Evolutionary conservation across 2,888 invertebrate species (phyloP).

Genomic region (Dascillus cervinus): DNA sequence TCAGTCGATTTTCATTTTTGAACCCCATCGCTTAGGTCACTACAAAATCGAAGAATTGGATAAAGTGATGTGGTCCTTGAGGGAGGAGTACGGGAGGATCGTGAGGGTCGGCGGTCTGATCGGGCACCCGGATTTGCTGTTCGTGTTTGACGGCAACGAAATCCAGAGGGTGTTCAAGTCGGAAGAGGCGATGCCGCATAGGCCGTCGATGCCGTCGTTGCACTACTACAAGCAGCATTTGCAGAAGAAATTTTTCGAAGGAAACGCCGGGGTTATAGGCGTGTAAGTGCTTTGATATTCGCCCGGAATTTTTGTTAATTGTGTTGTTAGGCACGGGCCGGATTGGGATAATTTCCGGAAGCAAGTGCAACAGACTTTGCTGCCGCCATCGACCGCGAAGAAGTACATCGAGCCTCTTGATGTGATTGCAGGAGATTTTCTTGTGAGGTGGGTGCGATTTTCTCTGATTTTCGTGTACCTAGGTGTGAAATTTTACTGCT

Average conservation of each 20-base stretch:
- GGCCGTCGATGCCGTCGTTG: conserved; percentile 67
- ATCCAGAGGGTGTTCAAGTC: conserved; percentile 62
- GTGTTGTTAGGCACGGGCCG: conserved; percentile 65
- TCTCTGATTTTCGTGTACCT: too few species aligned
- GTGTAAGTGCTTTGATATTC: conserved; percentile 50
- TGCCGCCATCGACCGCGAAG: conserved; percentile 71
- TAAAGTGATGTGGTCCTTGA: conserved; percentile 52
- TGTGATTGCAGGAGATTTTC: conserved; percentile 68
- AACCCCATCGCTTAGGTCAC: conserved; percentile 39
- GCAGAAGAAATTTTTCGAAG: conserved; percentile 61
- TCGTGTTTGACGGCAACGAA: conserved; percentile 66
- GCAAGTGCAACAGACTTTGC: conserved; percentile 75
- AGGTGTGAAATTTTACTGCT: too few species aligned
- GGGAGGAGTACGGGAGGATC: conserved; percentile 50
- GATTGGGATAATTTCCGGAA: conserved; percentile 80
- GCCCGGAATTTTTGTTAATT: too few species aligned
- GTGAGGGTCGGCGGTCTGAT: conserved; percentile 63
- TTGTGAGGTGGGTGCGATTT: conserved; percentile 53
- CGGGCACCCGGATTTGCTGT: conserved; percentile 69
- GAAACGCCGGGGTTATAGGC: conserved; percentile 65
- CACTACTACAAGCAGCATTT: conserved; percentile 63
- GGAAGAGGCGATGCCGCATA: conserved; percentile 62
- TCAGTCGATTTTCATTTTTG: neutral
- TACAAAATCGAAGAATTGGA: conserved; percentile 52
- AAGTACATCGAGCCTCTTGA: conserved; percentile 68